A percentile compares a stretch with the other conserved stretches of the same genome.
Evolutionary conservation across 2,888 invertebrate genomes (phyloP).

Genomic region (Diplazon laetatorius): DNA sequence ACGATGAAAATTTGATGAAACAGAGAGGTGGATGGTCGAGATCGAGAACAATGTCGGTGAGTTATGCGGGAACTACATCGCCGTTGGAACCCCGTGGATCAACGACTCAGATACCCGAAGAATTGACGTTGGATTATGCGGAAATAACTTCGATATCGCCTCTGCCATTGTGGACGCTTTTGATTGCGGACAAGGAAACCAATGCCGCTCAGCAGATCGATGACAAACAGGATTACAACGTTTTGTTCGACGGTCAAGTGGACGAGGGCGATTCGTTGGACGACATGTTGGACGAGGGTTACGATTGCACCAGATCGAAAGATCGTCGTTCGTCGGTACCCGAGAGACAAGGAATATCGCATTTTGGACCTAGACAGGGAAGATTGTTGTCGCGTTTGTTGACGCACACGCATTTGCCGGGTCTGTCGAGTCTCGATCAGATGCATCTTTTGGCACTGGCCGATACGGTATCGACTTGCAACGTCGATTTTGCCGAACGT

Average conservation of each 20-base stretch:
- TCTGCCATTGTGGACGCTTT: conserved; percentile 96
- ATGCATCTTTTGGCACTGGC: conserved; percentile 99
- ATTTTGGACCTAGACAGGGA: conserved; percentile 94
- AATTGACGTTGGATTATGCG: conserved; percentile 95
- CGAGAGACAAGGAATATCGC: conserved; percentile 90
- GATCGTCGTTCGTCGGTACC: conserved; percentile 89
- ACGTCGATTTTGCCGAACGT: conserved; percentile 93
- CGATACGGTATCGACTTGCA: conserved; percentile 97
- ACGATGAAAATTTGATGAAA: conserved; percentile 82
- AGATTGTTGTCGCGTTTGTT: conserved; percentile 93
- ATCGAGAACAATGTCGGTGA: conserved; percentile 94
- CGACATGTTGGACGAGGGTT: conserved; percentile 89
- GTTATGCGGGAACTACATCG: conserved; percentile 91
- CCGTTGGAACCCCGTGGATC: conserved; percentile 91
- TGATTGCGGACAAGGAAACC: conserved; percentile 96
- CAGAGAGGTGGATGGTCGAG: conserved; percentile 89
- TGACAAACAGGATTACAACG: conserved; percentile 91
- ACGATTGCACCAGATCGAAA: conserved; percentile 84
- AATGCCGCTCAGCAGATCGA: conserved; percentile 80
- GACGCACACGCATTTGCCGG: conserved; percentile 97
- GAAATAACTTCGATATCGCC: conserved; percentile 99
- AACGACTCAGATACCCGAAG: conserved; percentile 92
- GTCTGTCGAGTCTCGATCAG: conserved; percentile 97
- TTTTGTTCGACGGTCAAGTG: conserved; percentile 92
- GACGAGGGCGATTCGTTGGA: conserved; percentile 92